phyloP scores from a whole-genome alignment of 2,113 vertebrate genomes.

The Phasianus colchicus region DNA sequence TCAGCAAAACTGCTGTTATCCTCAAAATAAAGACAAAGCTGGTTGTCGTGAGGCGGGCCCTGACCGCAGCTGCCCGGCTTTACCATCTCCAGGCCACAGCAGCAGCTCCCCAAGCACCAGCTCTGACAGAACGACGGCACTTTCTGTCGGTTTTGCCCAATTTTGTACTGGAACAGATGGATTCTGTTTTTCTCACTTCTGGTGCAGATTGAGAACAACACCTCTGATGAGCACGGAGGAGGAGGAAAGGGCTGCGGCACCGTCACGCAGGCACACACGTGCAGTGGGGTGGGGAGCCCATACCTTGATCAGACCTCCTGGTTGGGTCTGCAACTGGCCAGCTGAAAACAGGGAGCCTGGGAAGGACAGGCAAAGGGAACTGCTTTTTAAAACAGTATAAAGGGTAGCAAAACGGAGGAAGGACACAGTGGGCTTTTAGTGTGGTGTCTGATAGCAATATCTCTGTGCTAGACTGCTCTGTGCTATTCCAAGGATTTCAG shows the following conservation, averaged over 20 bases:
- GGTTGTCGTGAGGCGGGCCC: not conserved
- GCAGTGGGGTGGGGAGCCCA: not conserved
- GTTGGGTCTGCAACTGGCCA: not conserved
- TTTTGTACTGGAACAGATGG: not conserved
- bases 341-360: not conserved
- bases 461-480: not conserved
- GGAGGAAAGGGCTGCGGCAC: not conserved
- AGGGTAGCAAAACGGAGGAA: not conserved
- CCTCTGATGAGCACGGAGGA: not conserved
- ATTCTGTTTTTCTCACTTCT: not conserved
- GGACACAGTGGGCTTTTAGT: not conserved
- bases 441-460: not conserved
- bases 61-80: no score
- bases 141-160: not conserved
- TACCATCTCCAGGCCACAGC: no score
- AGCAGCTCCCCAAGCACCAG: not conserved
- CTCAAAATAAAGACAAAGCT: no score
- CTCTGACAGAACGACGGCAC: not conserved
- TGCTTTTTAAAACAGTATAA: not conserved
- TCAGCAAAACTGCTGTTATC: accelerated
- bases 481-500: not conserved
- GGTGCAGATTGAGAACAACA: not conserved
- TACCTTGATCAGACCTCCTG: not conserved
- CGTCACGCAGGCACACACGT: not conserved
- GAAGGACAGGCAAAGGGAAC: not conserved